Conservation (phyloP, 2,797 vertebrate species). For the Semaprochilodus insignis region DNA sequence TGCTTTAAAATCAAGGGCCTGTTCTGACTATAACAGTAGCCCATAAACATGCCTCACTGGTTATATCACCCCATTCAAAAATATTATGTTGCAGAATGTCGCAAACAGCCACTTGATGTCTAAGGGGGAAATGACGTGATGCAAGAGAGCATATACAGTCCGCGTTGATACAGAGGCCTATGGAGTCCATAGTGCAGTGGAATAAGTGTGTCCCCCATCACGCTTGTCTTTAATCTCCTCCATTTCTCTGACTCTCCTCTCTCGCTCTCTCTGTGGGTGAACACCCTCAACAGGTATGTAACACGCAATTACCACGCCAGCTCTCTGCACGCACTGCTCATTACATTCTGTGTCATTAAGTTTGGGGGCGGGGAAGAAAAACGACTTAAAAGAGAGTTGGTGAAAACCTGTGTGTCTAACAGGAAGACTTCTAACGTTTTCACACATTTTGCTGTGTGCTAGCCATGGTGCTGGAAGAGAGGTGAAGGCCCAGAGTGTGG, state of each 20-base stretch:
- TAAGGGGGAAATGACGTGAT: background rate
- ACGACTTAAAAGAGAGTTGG: constrained; percentile 64
- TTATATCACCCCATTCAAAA: background rate
- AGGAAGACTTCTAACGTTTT: constrained; percentile 59
- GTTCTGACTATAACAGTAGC: background rate
- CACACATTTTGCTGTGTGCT: constrained; percentile 18
- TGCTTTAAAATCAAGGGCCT: background rate
- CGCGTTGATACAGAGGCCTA: background rate
- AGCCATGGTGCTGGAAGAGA: constrained; percentile 40
- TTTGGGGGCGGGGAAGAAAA: constrained; percentile 61
- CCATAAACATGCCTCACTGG: too few relatives aligned
- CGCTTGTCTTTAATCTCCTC: constrained; percentile 6
- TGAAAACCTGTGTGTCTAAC: constrained; percentile 64
- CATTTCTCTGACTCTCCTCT: background rate
- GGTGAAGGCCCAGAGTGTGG: constrained; percentile 47
- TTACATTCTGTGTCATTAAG: constrained; percentile 70
- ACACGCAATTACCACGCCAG: constrained; percentile 70
- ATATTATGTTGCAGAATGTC: background rate
- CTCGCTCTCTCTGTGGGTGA: constrained; percentile 60
- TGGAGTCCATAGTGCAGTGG: background rate
- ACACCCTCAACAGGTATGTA: constrained; percentile 80
- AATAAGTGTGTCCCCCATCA: background rate
- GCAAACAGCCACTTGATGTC: background rate
- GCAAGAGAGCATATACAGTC: background rate
- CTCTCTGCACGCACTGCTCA: constrained; percentile 74